Base-by-base conservation (phyloP, 1,140 invertebrate genomes). In the Listronotus oregonensis region DNA sequence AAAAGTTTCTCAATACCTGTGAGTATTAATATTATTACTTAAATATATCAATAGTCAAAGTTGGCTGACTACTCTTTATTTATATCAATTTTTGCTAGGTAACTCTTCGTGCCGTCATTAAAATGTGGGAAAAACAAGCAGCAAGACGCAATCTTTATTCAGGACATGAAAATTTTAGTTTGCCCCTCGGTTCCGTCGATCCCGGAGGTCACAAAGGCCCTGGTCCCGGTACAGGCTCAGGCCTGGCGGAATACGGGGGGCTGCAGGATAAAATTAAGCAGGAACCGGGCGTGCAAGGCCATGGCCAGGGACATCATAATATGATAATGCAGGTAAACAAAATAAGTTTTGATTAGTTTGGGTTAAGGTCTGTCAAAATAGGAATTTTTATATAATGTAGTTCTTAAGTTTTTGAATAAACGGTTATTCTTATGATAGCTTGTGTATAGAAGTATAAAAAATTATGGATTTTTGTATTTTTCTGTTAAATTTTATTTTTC, bases 1-100 rank as follows among this genome's bases (percentile, higher is more conserved):
- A 90, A 91, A 69, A 94, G 89, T 70, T 84, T 95, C 65, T 97
- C 95, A 12, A 94, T 98, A 76, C 96, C 96, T 4, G 59, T 66
- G 52, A 58, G 47, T 51, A 46, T 12, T n/a, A 3, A 11, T 3
- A 17, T 14, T 47, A 21, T 52, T 39, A 27, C 5, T 27, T 27
- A 27, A 27, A 27, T 27, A 5, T 3, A 27, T 5, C 21, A 27
- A 27, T 27, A 27, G 5, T 27, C 21, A 27, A 5, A 27, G 21
- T 27, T 27, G 21, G 1, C 21, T 27, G 21, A 27, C 21, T 27
- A 27, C 21, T 27, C 5, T 27, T 27, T 5, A 27, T 27, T 27
- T 27, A 27, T 27, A 27, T 5, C 21, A 27, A 3, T 27, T 1
- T 10, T 37, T 37, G 34, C 8, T 46, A 66, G 64, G 85, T 97